These are phyloP conservation scores for Lasiurus cinereus DNA, from an alignment of 2,113 vertebrate species.

Conservation along the genomic window DNA sequence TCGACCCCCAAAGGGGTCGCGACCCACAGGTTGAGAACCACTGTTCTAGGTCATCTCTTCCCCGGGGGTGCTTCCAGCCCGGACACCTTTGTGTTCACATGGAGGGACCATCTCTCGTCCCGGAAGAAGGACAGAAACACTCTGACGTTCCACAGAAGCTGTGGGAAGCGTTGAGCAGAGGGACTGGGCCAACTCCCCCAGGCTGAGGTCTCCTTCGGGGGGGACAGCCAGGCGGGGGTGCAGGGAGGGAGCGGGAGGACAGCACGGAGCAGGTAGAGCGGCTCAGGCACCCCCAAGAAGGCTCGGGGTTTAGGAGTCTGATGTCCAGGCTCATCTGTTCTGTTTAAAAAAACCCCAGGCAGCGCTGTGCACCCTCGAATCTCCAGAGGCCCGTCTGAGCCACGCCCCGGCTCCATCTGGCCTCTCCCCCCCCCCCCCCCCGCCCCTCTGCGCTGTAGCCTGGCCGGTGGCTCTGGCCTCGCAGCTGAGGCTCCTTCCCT, in stretches of 20 bases:
- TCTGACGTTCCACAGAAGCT: background rate
- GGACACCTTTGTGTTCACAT: slow-evolving; percentile 80
- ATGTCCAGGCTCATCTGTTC: background rate
- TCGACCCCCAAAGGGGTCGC: no score
- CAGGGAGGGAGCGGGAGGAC: no score
- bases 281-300: background rate
- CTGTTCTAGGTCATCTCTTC: slow-evolving; percentile 16
- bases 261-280: background rate
- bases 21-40: no score
- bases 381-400: no score
- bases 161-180: background rate
- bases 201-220: background rate
- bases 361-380: background rate
- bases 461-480: background rate
- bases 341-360: background rate
- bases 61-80: slow-evolving; percentile 61
- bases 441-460: accelerated
- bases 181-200: background rate
- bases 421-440: no score
- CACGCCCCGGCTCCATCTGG: accelerated
- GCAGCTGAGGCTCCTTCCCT: background rate
- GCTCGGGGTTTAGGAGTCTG: background rate
- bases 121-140: slow-evolving; percentile 9
- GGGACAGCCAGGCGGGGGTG: background rate
- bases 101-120: slow-evolving; percentile 75